phyloP scores from a whole-genome alignment of 2,113 vertebrate genomes.

The Chinchilla lanigera region DNA sequence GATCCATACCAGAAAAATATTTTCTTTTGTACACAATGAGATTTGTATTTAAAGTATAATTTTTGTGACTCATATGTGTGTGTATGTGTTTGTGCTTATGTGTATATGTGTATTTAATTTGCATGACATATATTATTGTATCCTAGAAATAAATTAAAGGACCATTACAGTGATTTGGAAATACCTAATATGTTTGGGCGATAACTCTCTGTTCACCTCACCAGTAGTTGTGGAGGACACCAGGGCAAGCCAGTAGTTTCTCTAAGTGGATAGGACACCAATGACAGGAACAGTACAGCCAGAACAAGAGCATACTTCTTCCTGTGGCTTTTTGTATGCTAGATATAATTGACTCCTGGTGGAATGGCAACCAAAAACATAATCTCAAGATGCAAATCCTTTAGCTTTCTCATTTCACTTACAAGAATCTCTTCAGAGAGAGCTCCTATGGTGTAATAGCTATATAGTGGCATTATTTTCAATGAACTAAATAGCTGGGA shows the following conservation, averaged over 20 bases:
- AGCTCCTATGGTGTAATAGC: background rate
- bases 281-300: background rate
- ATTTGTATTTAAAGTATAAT: conserved; percentile 21
- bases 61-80: background rate
- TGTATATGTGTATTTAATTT: background rate
- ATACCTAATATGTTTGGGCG: background rate
- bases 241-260: background rate
- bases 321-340: background rate
- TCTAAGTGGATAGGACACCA: background rate
- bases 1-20: background rate
- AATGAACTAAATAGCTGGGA: background rate
- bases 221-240: background rate
- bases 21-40: background rate
- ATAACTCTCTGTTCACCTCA: background rate
- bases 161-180: background rate
- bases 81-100: background rate
- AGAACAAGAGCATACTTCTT: background rate
- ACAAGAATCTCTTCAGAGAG: background rate
- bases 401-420: background rate
- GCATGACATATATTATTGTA: background rate
- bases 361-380: background rate
- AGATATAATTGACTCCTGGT: background rate
- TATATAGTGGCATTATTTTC: background rate
- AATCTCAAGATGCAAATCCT: conserved; percentile 4
- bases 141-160: background rate